Conservation (phyloP, 2,888 invertebrate genomes). For the Drosophila anceps region DNA sequence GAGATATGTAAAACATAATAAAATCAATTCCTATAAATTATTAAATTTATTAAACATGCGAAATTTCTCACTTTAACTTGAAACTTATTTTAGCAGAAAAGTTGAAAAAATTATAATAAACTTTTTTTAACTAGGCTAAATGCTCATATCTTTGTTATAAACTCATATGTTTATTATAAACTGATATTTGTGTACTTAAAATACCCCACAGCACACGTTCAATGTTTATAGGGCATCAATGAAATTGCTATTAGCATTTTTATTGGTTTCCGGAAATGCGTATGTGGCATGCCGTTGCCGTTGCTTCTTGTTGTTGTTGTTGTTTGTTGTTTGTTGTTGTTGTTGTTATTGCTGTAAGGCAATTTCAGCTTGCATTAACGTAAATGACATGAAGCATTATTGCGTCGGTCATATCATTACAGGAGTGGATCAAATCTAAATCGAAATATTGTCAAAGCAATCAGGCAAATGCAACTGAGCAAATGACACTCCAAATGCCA, state of each 20-base stretch:
- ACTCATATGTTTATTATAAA: too few relatives aligned
- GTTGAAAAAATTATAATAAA: too few relatives aligned
- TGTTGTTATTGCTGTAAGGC: neutral
- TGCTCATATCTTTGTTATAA: too few relatives aligned
- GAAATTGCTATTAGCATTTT: slow-evolving; percentile 26
- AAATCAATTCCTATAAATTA: too few relatives aligned
- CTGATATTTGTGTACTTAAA: neutral
- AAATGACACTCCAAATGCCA: slow-evolving; percentile 14
- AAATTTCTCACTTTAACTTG: too few relatives aligned
- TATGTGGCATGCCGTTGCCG: slow-evolving; percentile 9
- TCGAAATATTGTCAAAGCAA: slow-evolving; percentile 48
- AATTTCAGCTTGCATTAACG: slow-evolving; percentile 2
- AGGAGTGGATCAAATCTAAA: slow-evolving; percentile 33
- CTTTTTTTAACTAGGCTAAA: too few relatives aligned
- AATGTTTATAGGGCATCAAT: slow-evolving; percentile 1
- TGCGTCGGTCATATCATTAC: slow-evolving; percentile 12
- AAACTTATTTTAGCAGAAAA: too few relatives aligned
- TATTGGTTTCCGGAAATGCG: slow-evolving; percentile 26
- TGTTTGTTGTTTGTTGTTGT: neutral
- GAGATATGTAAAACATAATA: too few relatives aligned
- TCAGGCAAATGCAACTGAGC: slow-evolving; percentile 46
- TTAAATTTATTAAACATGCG: too few relatives aligned
- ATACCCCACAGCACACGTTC: too few relatives aligned
- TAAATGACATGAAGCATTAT: slow-evolving; percentile 8
- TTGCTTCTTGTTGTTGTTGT: neutral